Base-by-base conservation (phyloP, 2,113 vertebrate genomes). In the Crypturellus undulatus region DNA sequence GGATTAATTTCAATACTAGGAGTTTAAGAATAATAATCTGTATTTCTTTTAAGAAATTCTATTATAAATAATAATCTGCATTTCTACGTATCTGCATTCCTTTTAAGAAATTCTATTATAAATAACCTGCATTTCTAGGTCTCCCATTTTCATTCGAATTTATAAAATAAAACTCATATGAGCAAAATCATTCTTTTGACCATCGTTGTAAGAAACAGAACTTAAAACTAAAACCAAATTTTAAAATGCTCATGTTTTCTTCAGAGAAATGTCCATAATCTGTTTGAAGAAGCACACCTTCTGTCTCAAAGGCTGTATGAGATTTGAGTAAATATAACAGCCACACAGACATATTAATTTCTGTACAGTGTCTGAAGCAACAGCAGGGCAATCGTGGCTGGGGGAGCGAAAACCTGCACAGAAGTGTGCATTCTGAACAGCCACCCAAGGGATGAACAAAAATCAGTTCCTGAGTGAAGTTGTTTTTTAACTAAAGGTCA, bases 401-500 rank as follows among this genome's bases (percentile, higher is more conserved):
- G 3, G 3, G 63, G 34, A 81, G 42, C 84, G 88, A 86, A 79
- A 88, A 32, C 45, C 89, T 91, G 30, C 71, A 30, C 32, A 95
- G 84, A 85, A 92, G 45, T 25, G 65, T 58, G 92, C 8, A 10
- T 95, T 89, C 92, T 78, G 86, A 92, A 76, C 49, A 90, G 43
- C 32, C 70, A 94, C 90, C 47, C 79, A 80, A 93, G 79, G 52
- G 87, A 84, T 58, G 76, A 80, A 77, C 62, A 93, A 85, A 88
- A 91, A 78, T 93, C 60, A 91, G 59, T 38, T 92, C 87, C 90
- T 73, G 69, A 87, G 56, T 6, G 1, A 93, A 89, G 81, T 49
- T 83, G 47, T 0, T 76, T 96, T 94, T 89, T 90, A 96, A 84
- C 43, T 87, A 93, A 92, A 95, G 93, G 83, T 95, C 92, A 96